Base-by-base conservation (phyloP, 2,113 vertebrate genomes). In the Embiotoca jacksoni region DNA sequence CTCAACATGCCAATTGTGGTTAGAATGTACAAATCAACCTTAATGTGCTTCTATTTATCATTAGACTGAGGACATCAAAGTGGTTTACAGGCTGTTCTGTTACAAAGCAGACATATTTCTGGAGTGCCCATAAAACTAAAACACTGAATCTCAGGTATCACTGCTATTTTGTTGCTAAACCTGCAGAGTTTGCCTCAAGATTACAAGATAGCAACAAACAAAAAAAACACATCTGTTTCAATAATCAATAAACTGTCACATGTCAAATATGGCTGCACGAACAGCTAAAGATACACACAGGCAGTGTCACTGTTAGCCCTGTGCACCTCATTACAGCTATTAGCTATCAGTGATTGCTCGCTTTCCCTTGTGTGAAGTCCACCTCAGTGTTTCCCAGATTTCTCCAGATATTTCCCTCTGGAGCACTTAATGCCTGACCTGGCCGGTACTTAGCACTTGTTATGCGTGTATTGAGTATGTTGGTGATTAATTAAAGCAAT, bases 401-500 rank as follows among this genome's bases (percentile, higher is more conserved):
- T 70, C 72, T 67, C 66, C 23, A 52, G 57, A 79, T 47, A 69
- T 72, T 70, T 83, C 85, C 85, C 86, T 52, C 11, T 46, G 59
- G 87, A 81, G 63, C 52, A 67, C 69, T 89, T 68, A 85, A 44
- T 1, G 2, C 76, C 30, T 81, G 84, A 84, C 84, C 86, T 78
- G 85, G n/a, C 62, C 64, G 14, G 52, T 75, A 63, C 76, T 89
- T 81, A 84, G 74, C 70, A 67, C 82, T 85, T 86, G 75, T 87
- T 87, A 85, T 82, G 72, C 84, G 83, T 81, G 71, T 84, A 81
- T 65, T 75, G 77, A 79, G 72, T 66, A 73, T 62, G 62, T 82
- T 77, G 47, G 72, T 86, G 86, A 91, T 86, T 92, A 85, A 92
- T 89, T 88, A 91, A 91, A 87, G 69, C 79, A 71, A 89, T 87